Base-by-base conservation (phyloP, 2,888 invertebrate species). In the Cantharis rustica region DNA sequence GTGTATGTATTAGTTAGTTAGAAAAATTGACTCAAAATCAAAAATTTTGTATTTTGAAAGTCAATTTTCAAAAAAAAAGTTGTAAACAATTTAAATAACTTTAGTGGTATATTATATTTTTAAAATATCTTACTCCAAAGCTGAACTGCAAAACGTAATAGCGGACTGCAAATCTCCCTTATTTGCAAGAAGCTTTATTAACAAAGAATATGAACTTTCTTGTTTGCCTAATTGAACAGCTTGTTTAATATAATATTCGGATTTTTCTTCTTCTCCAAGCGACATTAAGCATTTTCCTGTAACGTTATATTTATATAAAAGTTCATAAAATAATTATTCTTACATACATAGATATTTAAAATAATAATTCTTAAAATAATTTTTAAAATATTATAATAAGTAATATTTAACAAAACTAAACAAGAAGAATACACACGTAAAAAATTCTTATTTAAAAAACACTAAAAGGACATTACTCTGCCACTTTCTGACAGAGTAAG, bases 241-340 rank as follows among this genome's bases (percentile, higher is more conserved):
- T 81, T 92, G 91, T 69, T 91, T 90, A 13, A 95, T 92, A 89
- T 93, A 93, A 81, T 93, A 93, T 82, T 93, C 93, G 0, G 95
- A 95, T 78, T 93, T 91, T 66, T 91, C 90, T 17, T 89, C 85
- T 61, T 94, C 92, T n/a, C 93, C 92, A 31, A 94, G 86, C 80
- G 92, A 92, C 87, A 93, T 89, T 74, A 92, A 92, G 85, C 95
- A 95, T 82, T 95, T 92, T 20, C 95, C 96, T 95, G 82, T 15
- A 47, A 47, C 7, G 7, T 47, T 47, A 47, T 47, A 10, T 11
- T n/a, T n/a, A 27, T 11, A 11, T 27, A 27, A 27, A 27, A 27
- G 11, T 27, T 27, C 3, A 11, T 2, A 47, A 47, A 5, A 20
- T 23, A 9, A 23, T 23, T 23, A 23, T 47, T n/a, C 47, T n/a